Percentiles rank a stretch among this genome's conserved stretches.
Conservation (phyloP, 2,797 vertebrate species). For the Acanthornis magna region DNA sequence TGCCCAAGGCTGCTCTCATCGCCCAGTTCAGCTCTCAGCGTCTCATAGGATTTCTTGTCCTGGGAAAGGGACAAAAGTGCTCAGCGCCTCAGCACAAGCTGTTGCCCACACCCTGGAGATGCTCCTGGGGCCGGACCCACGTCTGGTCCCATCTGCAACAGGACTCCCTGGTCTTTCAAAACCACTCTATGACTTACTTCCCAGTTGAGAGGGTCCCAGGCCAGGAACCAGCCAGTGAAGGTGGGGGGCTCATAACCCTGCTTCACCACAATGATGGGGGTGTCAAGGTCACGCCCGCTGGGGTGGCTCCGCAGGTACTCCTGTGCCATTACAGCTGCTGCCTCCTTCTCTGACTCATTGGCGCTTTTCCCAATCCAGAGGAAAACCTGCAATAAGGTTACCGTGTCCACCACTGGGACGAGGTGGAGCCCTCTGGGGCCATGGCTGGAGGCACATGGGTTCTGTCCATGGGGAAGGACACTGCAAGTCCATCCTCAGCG, state of each 20-base stretch:
- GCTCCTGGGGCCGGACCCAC: background rate
- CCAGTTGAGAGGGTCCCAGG: slow-evolving; percentile 86
- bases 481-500: background rate
- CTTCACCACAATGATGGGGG: slow-evolving; percentile 84
- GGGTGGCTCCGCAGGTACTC: slow-evolving; percentile 84
- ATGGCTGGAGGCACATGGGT: accelerated
- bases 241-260: slow-evolving; percentile 84
- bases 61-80: slow-evolving; percentile 22
- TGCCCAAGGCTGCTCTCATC: slow-evolving; percentile 66
- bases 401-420: background rate
- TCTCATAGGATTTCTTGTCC: slow-evolving; percentile 82
- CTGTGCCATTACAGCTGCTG: slow-evolving; percentile 73
- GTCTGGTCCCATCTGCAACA: background rate
- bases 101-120: accelerated
- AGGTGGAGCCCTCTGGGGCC: background rate
- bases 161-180: background rate
- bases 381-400: slow-evolving; percentile 74
- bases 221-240: slow-evolving; percentile 88
- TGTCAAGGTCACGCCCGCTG: slow-evolving; percentile 74
- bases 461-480: background rate
- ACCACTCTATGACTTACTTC: slow-evolving; percentile 66
- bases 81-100: accelerated
- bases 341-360: slow-evolving; percentile 79
- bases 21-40: slow-evolving; percentile 77
- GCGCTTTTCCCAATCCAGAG: slow-evolving; percentile 83